phyloP scores from a whole-genome alignment of 1,140 invertebrate species.

The Drosophila ficusphila region DNA sequence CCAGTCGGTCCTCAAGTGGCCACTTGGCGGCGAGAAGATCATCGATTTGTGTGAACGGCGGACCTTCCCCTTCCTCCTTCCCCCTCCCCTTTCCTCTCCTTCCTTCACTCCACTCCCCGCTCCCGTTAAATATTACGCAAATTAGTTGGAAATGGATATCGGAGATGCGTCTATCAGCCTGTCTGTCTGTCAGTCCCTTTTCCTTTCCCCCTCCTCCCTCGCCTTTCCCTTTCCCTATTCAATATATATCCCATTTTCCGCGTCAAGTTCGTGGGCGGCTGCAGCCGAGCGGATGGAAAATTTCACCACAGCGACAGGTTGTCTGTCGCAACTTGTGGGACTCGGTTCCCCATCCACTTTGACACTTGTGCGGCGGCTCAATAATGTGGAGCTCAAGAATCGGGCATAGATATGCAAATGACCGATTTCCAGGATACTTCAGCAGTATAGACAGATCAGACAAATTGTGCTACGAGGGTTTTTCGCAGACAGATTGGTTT shows the following conservation, averaged over 20 bases:
- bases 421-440: constrained; percentile 5
- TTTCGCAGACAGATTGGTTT: constrained; percentile 4
- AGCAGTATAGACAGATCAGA: constrained; percentile 32
- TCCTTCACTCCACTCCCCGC: too few relatives aligned
- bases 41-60: constrained; percentile 24
- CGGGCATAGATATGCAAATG: constrained; percentile 55
- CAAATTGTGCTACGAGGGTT: constrained; percentile 11
- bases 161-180: constrained; percentile 53
- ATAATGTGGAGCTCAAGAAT: constrained; percentile 35
- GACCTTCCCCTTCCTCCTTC: constrained; percentile 2
- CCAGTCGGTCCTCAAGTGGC: constrained; percentile 64
- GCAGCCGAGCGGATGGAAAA: constrained; percentile 63
- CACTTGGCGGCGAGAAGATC: constrained; percentile 39
- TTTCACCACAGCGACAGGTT: constrained; percentile 67
- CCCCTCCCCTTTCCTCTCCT: too few relatives aligned
- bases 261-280: constrained; percentile 50
- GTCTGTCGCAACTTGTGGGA: constrained; percentile 56
- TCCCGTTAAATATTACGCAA: constrained; percentile 75
- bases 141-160: constrained; percentile 77
- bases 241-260: constrained; percentile 15
- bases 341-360: background rate
- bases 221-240: background rate
- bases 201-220: background rate
- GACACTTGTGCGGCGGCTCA: background rate
- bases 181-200: constrained; percentile 10